phyloP scores from a whole-genome alignment of 2,113 vertebrate genomes.

The Lophotis ruficrista region DNA sequence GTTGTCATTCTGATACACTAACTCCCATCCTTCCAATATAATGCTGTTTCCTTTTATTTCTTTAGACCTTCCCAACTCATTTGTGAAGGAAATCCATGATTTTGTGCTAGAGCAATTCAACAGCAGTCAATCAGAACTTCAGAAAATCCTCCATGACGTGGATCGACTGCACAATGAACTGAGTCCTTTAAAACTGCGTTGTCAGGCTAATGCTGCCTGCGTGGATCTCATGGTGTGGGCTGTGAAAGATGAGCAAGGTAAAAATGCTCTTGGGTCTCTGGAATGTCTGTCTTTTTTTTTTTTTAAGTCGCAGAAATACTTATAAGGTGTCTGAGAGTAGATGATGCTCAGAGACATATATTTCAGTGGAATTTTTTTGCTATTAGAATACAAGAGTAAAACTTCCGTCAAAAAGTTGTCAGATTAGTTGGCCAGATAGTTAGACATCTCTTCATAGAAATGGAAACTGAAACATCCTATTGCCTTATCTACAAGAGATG shows the following conservation, averaged over 20 bases:
- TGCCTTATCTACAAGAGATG: background rate
- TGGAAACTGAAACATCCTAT: background rate
- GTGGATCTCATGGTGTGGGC: constrained; percentile 99
- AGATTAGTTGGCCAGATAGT: background rate
- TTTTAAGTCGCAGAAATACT: background rate
- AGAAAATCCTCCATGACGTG: constrained; percentile 90
- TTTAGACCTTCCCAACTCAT: constrained; percentile 84
- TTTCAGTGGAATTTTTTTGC: background rate
- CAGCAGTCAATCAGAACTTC: constrained; percentile 92
- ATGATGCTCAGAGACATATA: background rate
- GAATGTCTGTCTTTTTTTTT: background rate
- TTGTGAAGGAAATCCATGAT: constrained; percentile 94
- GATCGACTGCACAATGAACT: constrained; percentile 85
- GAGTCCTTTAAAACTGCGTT: constrained; percentile 91
- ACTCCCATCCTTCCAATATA: background rate
- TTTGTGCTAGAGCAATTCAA: constrained; percentile 98
- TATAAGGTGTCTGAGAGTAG: background rate
- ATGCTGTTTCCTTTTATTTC: background rate
- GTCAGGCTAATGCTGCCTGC: constrained; percentile 95
- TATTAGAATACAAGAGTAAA: background rate
- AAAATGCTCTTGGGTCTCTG: background rate
- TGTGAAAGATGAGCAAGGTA: constrained; percentile 96
- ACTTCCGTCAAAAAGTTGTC: background rate
- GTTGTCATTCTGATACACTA: background rate
- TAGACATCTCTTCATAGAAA: background rate